Conservation (phyloP, 2,113 vertebrate species). For the Serinus canaria region DNA sequence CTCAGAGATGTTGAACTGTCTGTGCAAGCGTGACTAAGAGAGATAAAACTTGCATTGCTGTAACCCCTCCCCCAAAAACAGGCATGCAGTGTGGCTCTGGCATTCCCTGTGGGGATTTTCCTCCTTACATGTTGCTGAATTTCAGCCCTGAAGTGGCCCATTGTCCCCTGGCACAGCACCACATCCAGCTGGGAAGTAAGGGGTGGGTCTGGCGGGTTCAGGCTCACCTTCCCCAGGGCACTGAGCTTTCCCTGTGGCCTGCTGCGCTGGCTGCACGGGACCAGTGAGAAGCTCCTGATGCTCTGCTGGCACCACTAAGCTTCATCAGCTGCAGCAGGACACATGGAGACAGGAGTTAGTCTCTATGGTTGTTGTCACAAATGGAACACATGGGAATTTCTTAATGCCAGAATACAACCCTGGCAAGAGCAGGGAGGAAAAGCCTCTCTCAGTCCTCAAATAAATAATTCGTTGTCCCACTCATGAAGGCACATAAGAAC, state of each 20-base stretch:
- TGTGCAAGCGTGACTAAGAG: background rate
- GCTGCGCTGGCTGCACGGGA: background rate
- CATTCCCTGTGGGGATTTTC: background rate
- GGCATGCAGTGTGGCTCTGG: background rate
- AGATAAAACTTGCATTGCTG: background rate
- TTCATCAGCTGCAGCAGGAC: background rate
- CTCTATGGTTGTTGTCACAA: background rate
- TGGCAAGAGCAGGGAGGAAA: background rate
- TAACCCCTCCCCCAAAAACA: background rate
- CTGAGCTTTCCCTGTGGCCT: background rate
- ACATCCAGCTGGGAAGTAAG: background rate
- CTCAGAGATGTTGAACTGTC: background rate
- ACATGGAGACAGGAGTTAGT: background rate
- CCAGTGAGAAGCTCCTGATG: background rate
- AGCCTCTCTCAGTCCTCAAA: background rate
- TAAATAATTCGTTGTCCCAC: background rate
- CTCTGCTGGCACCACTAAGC: background rate
- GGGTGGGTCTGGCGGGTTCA: background rate
- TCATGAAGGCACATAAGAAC: background rate
- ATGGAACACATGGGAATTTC: background rate
- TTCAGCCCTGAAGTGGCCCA: conserved; percentile 9
- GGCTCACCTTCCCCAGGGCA: background rate
- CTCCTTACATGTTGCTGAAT: conserved; percentile 9
- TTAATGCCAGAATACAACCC: background rate
- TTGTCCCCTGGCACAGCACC: background rate